Base-by-base conservation (phyloP, 2,113 vertebrate species). In the Eleginops maclovinus region DNA sequence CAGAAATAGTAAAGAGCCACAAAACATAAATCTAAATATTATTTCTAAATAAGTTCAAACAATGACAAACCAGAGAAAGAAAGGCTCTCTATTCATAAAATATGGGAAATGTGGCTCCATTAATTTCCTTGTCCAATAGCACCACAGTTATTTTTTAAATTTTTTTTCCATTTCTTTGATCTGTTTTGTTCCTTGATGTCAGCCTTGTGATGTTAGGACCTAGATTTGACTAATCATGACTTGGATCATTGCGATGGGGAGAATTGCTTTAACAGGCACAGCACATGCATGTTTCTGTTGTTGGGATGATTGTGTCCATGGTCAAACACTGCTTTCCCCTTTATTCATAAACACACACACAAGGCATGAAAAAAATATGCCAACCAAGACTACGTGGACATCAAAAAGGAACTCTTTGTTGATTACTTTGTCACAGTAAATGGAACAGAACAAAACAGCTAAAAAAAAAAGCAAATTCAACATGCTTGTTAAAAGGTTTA, bases 211-310 rank as follows among this genome's bases (percentile, higher is more conserved):
- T 71, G 74, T 53, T 61, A 71, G 21, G 47, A 70, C 54, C 28
- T 26, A 64, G 41, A 84, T 87, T 63, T 67, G 51, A 74, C 62
- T 69, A 84, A 81, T 83, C 75, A 71, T 54, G 74, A 62, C 53
- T 69, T 43, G 56, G 56, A 65, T 82, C 75, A 74, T 66, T 55
- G 44, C 5, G 21, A 59, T 0, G 9, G 28, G 11, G 41, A 61
- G n/a, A 81, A 83, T 69, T 63, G 36, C 67, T 60, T 24, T 50
- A 81, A 74, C 41, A 47, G 44, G 63, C 47, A 40, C 16, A 16
- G 13, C 22, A 2, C 0, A 10, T 46, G 67, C 7, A 43, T 61
- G 62, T 64, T 72, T 75, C 31, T 81, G 44, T 81, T 66, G 31
- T 69, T n/a, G 72, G 62, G 54, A 54, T 69, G 60, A 36, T 49